Percentiles rank a stretch among this genome's conserved stretches.
Evolutionary conservation across 2,797 vertebrate genomes (phyloP).

Genomic region (Saxicola maurus): DNA sequence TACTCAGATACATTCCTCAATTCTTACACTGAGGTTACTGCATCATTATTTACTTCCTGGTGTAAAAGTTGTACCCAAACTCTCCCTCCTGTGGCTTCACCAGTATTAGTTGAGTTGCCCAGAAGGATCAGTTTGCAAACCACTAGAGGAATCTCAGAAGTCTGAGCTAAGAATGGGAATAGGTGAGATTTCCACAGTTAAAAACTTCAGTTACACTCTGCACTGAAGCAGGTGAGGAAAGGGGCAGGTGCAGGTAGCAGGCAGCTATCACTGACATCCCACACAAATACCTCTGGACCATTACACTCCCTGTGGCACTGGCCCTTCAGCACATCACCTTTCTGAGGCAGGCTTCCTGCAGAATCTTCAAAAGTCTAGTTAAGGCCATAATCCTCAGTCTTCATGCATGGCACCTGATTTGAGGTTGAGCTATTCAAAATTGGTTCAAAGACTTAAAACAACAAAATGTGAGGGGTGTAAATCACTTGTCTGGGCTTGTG

Average conservation of each 20-base stretch:
- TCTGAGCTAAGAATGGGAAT: not conserved
- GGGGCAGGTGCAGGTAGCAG: not conserved
- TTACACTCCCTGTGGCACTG: not conserved
- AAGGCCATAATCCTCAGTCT: not conserved
- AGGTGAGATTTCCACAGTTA: not conserved
- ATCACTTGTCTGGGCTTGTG: not conserved
- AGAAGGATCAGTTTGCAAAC: not conserved
- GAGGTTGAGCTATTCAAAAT: not conserved
- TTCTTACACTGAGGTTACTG: not conserved
- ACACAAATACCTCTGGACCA: not conserved
- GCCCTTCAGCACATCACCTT: not conserved
- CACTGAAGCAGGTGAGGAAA: not conserved
- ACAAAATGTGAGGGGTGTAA: not conserved
- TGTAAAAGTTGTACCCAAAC: not conserved
- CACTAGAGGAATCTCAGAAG: not conserved
- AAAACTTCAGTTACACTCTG: not conserved
- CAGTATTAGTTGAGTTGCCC: not conserved
- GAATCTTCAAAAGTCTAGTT: not conserved
- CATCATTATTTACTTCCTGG: not conserved
- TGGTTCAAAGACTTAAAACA: not conserved
- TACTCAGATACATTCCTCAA: not conserved
- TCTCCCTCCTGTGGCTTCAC: not conserved
- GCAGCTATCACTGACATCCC: not conserved
- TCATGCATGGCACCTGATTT: not conserved
- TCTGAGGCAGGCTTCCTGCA: not conserved